Conservation (phyloP, 2,888 invertebrate genomes). For the Criorhina ranunculi region DNA sequence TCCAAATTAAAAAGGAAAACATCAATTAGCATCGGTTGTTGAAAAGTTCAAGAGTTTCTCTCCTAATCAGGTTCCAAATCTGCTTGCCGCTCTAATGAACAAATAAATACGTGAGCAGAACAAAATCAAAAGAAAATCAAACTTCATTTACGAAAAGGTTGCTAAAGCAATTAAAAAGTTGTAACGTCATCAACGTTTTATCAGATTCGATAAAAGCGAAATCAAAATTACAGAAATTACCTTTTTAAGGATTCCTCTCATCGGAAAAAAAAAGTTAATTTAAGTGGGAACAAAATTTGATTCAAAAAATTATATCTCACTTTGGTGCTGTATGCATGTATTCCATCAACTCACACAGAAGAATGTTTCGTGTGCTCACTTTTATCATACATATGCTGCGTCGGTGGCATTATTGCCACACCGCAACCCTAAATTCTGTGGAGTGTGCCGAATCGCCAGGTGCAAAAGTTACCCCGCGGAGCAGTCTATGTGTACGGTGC, state of each 20-base stretch:
- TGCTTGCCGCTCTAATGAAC: constrained; percentile 38
- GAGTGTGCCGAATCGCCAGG: constrained; percentile 67
- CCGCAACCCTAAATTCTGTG: constrained; percentile 26
- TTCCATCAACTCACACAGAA: constrained; percentile 2
- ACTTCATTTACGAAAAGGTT: constrained; percentile 17
- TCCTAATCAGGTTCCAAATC: constrained; percentile 34
- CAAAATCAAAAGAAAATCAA: constrained; percentile 24
- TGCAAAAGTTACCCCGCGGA: constrained; percentile 44
- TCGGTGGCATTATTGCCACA: background rate
- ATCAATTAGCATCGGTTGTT: constrained; percentile 12
- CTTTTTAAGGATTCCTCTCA: constrained; percentile 33
- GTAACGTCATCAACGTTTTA: constrained; percentile 26
- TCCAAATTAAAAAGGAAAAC: constrained; percentile 17
- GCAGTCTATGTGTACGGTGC: constrained; percentile 6
- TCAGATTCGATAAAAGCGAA: constrained; percentile 32
- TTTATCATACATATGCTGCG: constrained; percentile 5
- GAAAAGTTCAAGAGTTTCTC: constrained; percentile 16
- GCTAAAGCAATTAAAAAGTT: constrained; percentile 69
- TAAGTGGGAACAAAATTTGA: background rate
- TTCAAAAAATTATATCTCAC: background rate
- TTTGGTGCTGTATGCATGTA: background rate
- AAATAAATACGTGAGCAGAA: constrained; percentile 21
- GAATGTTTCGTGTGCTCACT: constrained; percentile 16
- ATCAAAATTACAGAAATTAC: constrained; percentile 43
- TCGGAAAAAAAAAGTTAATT: constrained; percentile 15